These are phyloP conservation scores for Branchinecta lynchi DNA, from an alignment of 1,140 invertebrate species.

Conservation along the genomic window DNA sequence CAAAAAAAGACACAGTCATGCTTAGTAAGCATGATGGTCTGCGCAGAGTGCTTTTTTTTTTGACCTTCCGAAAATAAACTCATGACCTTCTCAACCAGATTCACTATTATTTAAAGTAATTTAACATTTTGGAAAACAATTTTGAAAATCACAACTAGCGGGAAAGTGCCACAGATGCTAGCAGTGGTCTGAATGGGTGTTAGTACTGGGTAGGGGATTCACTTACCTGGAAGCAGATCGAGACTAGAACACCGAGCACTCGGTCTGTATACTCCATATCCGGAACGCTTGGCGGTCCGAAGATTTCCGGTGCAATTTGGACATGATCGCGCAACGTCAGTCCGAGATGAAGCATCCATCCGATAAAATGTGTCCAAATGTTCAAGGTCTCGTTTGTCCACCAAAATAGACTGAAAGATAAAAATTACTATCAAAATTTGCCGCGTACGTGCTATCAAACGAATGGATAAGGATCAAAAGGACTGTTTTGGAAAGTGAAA, in stretches of 20 bases:
- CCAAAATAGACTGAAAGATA: constrained; percentile 62
- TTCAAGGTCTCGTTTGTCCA: constrained; percentile 96
- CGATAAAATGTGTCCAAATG: constrained; percentile 89
- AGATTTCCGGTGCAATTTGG: constrained; percentile 36
- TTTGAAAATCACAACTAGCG: too few species aligned
- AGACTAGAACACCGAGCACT: constrained; percentile 58
- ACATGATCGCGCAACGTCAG: constrained; percentile 49
- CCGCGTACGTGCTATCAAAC: constrained; percentile 15
- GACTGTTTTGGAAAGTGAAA: too few species aligned
- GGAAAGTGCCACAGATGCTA: too few species aligned
- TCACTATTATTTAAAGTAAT: too few species aligned
- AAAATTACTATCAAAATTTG: constrained; percentile 21
- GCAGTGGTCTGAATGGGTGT: too few species aligned
- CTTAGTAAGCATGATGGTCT: too few species aligned
- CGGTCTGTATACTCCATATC: constrained; percentile 57
- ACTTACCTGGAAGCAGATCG: constrained; percentile 67
- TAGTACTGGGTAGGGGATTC: too few species aligned
- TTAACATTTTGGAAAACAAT: too few species aligned
- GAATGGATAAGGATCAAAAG: neutral
- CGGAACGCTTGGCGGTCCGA: constrained; percentile 57
- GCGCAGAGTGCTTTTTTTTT: too few species aligned
- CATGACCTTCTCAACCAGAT: too few species aligned
- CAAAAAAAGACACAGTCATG: too few species aligned
- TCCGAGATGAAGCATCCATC: constrained; percentile 70
- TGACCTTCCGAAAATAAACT: too few species aligned